phyloP scores from a whole-genome alignment of 2,113 vertebrate species.

The Tragelaphus scriptus region DNA sequence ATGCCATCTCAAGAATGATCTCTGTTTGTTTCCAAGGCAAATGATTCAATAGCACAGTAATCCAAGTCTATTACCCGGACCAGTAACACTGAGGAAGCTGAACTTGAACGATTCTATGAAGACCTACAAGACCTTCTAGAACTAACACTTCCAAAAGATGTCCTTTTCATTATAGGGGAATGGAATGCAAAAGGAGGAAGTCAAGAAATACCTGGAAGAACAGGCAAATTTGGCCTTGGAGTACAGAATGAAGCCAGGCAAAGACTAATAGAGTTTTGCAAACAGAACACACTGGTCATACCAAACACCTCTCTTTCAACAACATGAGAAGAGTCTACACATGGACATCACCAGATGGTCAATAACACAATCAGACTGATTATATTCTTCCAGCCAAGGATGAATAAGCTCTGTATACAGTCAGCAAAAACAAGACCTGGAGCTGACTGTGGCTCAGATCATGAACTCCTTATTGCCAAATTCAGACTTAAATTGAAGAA shows the following conservation, averaged over 20 bases:
- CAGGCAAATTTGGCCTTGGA: background rate
- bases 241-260: background rate
- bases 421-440: background rate
- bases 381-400: background rate
- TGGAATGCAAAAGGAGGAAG: background rate
- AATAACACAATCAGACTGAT: background rate
- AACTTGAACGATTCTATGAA: background rate
- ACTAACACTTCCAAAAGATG: background rate
- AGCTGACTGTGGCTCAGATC: background rate
- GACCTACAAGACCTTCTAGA: background rate
- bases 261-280: background rate
- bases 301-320: background rate
- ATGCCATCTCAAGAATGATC: background rate
- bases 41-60: background rate
- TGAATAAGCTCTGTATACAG: background rate
- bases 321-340: background rate
- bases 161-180: background rate
- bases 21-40: background rate
- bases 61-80: background rate
- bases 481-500: background rate
- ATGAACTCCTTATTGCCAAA: background rate
- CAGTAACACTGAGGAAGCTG: background rate
- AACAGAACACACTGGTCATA: background rate
- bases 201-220: background rate
- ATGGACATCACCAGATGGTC: background rate